Evolutionary conservation across 1,140 invertebrate genomes (phyloP), one percentile per base, ranked within the genome.

Genomic region (Euura lappo): DNA sequence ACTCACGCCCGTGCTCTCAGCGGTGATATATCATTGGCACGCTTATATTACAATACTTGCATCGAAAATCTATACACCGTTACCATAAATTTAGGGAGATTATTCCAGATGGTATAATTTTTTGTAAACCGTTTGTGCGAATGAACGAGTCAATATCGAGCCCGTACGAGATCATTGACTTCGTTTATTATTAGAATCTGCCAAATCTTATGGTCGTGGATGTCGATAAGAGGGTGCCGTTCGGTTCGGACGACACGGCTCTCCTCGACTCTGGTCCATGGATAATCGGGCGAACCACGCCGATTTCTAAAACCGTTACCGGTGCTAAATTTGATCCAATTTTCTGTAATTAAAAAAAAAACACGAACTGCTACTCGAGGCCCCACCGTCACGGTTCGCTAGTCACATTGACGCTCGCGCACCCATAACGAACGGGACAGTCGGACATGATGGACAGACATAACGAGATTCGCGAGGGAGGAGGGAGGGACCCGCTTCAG

Each of bases 381-480:
- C 28, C 51, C 51, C 28, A 28, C 28, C 51, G 51, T 5, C 13
- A 60, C 51, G 51, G 4, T 60, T 60, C 51, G 51, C 8, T n/a
- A 60, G 51, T 60, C 51, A 6, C 51, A 60, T 60, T 60, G 51
- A 60, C 51, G 51, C 51, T 8, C 71, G 65, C 44, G 64, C 46
- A 65, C 64, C 28, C 44, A 28, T 13, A 66, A 66, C 60, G 71
- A 45, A 64, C 60, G 44, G 44, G 64, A 72, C 71, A 66, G 71
- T 71, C 64, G 71, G 65, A 72, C 71, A 66, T 72, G 13, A 66
- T 72, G 13, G 67, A 72, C 71, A 66, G 47, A 6, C 43, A 46
- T 44, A 65, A 45, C 47, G 71, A 13, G 44, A 66, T 66, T 46
- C 65, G 71, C 64, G 60, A 72, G 44, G 71, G 64, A 44, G 46